Evolutionary conservation across 2,888 invertebrate genomes (phyloP).

Genomic region (Zaprionus obscuricornis): DNA sequence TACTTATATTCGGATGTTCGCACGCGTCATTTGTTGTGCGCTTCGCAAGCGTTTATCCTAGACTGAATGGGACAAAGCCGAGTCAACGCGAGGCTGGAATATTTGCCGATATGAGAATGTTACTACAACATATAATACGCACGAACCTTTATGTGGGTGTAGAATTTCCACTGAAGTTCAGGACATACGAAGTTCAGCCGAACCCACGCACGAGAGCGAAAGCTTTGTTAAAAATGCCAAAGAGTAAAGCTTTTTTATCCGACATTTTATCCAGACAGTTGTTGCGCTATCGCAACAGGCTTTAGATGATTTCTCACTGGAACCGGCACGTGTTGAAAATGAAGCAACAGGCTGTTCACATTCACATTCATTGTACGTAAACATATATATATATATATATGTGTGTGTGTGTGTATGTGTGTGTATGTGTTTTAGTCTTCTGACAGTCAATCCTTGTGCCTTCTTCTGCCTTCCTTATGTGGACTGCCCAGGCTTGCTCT

Average conservation of each 20-base stretch:
- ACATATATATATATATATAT: too few relatives aligned
- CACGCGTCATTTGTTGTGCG: conserved; percentile 84
- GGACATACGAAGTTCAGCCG: conserved; percentile 20
- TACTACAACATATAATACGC: conserved; percentile 57
- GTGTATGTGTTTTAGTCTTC: too few relatives aligned
- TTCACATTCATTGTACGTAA: too few relatives aligned
- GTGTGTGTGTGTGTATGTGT: too few relatives aligned
- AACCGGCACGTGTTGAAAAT: conserved; percentile 40
- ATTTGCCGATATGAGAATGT: conserved; percentile 55
- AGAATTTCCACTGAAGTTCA: conserved; percentile 47
- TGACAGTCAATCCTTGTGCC: too few relatives aligned
- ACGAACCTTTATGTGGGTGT: conserved; percentile 56
- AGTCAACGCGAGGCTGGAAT: conserved; percentile 79
- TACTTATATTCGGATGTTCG: conserved; percentile 47
- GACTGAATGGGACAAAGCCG: conserved; percentile 78
- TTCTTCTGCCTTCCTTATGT: too few relatives aligned
- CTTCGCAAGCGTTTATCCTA: conserved; percentile 84
- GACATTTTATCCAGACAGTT: conserved; percentile 69
- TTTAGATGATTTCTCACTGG: conserved; percentile 36
- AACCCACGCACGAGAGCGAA: conserved; percentile 40
- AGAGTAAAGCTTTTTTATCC: conserved; percentile 58
- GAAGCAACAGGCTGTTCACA: conserved; percentile 80
- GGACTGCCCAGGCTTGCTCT: too few relatives aligned
- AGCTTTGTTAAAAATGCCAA: conserved; percentile 42
- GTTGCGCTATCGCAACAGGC: conserved; percentile 73